Evolutionary conservation across 1,140 invertebrate genomes (phyloP).

Genomic region (Dendroctonus ponderosae): DNA sequence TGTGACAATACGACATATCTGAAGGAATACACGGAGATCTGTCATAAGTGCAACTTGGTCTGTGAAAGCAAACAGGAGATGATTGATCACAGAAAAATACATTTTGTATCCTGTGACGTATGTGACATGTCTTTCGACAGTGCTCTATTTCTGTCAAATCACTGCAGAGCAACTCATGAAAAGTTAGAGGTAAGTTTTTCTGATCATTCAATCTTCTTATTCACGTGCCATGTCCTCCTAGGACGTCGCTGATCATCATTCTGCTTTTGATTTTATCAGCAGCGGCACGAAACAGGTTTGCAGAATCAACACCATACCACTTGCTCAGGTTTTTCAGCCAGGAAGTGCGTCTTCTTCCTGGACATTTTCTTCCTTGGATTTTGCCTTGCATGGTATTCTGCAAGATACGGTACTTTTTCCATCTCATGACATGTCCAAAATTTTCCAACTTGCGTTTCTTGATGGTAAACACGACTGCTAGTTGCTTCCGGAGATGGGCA

Average conservation of each 20-base stretch:
- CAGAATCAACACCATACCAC: constrained; percentile 8
- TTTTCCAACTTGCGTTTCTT: constrained; percentile 18
- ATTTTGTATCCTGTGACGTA: constrained; percentile 35
- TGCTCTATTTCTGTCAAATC: constrained; percentile 31
- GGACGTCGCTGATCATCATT: too few species aligned
- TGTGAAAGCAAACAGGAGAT: constrained; percentile 32
- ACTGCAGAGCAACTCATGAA: constrained; percentile 30
- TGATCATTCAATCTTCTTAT: too few species aligned
- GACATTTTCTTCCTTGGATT: too few species aligned
- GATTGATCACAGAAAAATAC: constrained; percentile 33
- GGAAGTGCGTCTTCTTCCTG: too few species aligned
- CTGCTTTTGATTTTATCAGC: too few species aligned
- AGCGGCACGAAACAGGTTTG: too few species aligned
- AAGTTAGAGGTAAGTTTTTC: constrained; percentile 28
- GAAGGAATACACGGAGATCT: constrained; percentile 28
- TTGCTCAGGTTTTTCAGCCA: constrained; percentile 5
- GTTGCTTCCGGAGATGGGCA: neutral
- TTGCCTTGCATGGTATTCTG: constrained; percentile 3
- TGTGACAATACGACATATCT: constrained; percentile 26
- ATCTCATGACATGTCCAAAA: constrained; percentile 18
- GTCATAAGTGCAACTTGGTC: constrained; percentile 32
- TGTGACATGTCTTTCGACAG: constrained; percentile 36
- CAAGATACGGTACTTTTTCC: constrained; percentile 11
- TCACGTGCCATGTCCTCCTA: too few species aligned
- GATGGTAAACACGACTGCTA: constrained; percentile 9